Base-by-base conservation (phyloP, 2,888 invertebrate genomes). In the Apeira syringaria region DNA sequence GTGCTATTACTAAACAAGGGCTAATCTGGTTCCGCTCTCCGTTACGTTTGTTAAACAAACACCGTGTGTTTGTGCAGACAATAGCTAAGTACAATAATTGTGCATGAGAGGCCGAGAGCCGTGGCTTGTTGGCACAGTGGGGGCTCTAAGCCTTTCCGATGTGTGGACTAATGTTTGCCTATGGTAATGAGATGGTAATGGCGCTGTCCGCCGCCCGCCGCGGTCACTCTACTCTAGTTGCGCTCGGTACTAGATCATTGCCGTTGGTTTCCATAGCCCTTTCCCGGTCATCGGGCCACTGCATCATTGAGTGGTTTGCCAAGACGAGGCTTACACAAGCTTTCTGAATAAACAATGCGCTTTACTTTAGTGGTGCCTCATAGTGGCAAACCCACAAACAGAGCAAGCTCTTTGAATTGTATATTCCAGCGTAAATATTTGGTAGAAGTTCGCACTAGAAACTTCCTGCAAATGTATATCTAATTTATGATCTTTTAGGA, bases 151-250 rank as follows among this genome's bases (percentile, higher is more conserved):
- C 83, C 82, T 75, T 74, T 74, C 73, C 80, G 69, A 78, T 74
- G 76, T 76, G 76, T 80, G 80, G n/a, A 83, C 80, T 80, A 82
- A 82, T 85, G 84, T 87, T 88, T 84, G 83, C 52, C 36, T 86
- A 89, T 88, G 88, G 57, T 88, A 86, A 89, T 86, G 74, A 84
- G 68, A 87, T 89, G 88, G 71, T 87, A 88, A 89, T 87, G 72
- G 75, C 61, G 60, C 68, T 43, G 49, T 44, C 53, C 50, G 47
- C 42, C 5, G 18, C 7, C 31, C 35, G 25, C 30, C 42, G 47
- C 26, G 8, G 11, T 33, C 69, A 73, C 71, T 71, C 71, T 44
- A 36, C 50, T 57, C 64, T 13, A 39, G 13, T 35, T 31, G 26
- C 8, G 50, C 70, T 74, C 42, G 33, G 41, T 83, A 87, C 83